A percentile compares a stretch with the other conserved stretches of the same genome.
These are phyloP conservation scores for Aeoliscus strigatus DNA, from an alignment of 2,797 vertebrate species.

Conservation along the genomic window DNA sequence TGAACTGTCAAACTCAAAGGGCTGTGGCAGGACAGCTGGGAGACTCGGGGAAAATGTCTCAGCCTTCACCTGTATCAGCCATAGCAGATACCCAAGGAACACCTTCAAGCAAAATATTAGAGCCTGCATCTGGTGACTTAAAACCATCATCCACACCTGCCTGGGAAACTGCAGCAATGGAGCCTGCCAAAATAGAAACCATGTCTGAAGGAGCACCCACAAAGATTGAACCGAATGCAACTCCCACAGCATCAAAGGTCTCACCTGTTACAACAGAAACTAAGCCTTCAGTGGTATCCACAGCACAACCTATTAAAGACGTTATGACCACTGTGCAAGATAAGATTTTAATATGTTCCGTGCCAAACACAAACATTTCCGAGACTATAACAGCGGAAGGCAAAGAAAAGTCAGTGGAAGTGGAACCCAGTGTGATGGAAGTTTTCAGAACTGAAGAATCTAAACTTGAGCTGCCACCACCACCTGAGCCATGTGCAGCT, in stretches of 20 bases:
- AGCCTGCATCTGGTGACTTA: constrained; percentile 42
- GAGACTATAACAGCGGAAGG: constrained; percentile 12
- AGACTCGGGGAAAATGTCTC: constrained; percentile 72
- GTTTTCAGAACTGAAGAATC: constrained; percentile 15
- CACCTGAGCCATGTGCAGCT: constrained; percentile 8
- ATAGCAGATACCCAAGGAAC: constrained; percentile 43
- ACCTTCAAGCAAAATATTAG: constrained; percentile 38
- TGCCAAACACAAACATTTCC: constrained; percentile 15
- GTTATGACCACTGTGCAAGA: constrained; percentile 13
- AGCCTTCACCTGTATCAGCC: constrained; percentile 45
- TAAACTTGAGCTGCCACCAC: constrained; percentile 21
- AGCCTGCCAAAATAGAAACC: constrained; percentile 29
- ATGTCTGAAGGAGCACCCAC: constrained; percentile 1
- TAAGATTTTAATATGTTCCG: constrained; percentile 8
- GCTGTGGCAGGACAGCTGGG: constrained; percentile 86
- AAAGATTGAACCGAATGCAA: constrained; percentile 12
- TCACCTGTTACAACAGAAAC: constrained; percentile 22
- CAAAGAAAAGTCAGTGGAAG: constrained; percentile 20
- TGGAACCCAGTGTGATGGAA: constrained; percentile 6
- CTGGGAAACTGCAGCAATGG: constrained; percentile 28
- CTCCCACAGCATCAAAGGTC: constrained; percentile 15
- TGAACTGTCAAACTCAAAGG: constrained; percentile 95
- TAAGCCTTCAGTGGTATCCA: constrained; percentile 11
- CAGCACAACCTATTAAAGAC: constrained; percentile 10
- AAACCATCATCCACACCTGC: constrained; percentile 51